Percentiles rank a stretch among this genome's conserved stretches.
These are phyloP conservation scores for Bufo bufo DNA, from an alignment of 2,113 vertebrate species.

Conservation along the genomic window DNA sequence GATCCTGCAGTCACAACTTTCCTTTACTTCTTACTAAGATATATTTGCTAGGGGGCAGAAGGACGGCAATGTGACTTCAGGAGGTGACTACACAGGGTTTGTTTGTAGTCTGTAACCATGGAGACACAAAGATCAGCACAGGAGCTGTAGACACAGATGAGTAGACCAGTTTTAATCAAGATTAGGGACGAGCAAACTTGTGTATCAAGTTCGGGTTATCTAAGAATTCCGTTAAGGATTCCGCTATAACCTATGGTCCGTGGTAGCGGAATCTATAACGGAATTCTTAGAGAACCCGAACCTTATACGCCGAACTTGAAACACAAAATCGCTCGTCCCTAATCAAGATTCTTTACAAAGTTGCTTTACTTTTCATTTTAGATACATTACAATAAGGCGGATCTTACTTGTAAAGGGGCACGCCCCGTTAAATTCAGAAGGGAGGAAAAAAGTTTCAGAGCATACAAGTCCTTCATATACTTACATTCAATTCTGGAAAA, in stretches of 20 bases:
- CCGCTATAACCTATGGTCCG: too few relatives aligned
- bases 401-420: not conserved
- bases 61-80: too few relatives aligned
- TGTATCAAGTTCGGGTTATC: too few relatives aligned
- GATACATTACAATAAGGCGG: not conserved
- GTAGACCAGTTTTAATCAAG: not conserved
- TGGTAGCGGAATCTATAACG: too few relatives aligned
- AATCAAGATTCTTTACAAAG: not conserved
- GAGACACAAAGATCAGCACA: not conserved
- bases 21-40: too few relatives aligned
- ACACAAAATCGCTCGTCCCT: too few relatives aligned
- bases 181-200: too few relatives aligned
- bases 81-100: not conserved
- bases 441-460: not conserved
- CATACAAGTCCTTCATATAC: not conserved
- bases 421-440: not conserved
- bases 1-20: not conserved
- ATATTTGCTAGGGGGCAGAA: too few relatives aligned
- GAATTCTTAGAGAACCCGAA: too few relatives aligned
- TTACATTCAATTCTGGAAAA: not conserved
- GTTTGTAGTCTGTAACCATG: not conserved
- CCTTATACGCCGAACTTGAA: too few relatives aligned
- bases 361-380: not conserved
- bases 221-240: too few relatives aligned
- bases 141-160: not conserved